A percentile compares a stretch with the other conserved stretches of the same genome.
Conservation (phyloP, 2,797 vertebrate species). For the Dryobates pubescens region DNA sequence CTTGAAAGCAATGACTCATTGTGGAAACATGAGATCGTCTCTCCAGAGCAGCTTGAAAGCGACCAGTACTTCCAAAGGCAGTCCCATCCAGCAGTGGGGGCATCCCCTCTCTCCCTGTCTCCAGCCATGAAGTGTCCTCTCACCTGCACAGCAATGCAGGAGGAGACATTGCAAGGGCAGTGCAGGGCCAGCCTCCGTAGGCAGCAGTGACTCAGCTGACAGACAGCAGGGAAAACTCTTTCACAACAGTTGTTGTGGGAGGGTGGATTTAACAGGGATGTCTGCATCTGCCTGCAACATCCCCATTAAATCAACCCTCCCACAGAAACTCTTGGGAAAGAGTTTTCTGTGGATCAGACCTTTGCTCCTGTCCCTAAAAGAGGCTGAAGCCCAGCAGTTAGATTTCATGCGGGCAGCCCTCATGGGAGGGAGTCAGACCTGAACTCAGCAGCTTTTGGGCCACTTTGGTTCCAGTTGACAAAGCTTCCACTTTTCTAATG, state of each 20-base stretch:
- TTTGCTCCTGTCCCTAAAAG: not conserved
- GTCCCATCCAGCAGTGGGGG: not conserved
- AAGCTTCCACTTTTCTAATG: not conserved
- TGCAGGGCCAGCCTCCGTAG: not conserved
- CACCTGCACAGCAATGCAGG: not conserved
- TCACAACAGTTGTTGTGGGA: no score
- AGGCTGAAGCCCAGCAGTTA: not conserved
- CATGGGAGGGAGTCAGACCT: not conserved
- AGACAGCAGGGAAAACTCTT: not conserved
- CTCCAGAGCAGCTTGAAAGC: not conserved
- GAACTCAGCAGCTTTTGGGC: not conserved
- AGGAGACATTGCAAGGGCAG: not conserved
- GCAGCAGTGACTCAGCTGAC: not conserved
- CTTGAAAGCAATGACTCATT: not conserved
- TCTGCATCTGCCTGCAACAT: not conserved
- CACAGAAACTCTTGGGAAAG: rapidly evolving
- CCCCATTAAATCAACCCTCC: not conserved
- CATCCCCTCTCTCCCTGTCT: not conserved
- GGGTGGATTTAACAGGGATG: no score
- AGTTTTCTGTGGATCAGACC: not conserved
- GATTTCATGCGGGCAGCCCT: not conserved
- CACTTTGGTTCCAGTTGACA: not conserved
- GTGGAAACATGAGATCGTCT: not conserved
- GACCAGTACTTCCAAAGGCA: not conserved
- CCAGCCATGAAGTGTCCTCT: not conserved